A percentile compares a stretch with the other conserved stretches of the same genome.
phyloP scores from a whole-genome alignment of 1,140 invertebrate species.

The Bombus terrestris region DNA sequence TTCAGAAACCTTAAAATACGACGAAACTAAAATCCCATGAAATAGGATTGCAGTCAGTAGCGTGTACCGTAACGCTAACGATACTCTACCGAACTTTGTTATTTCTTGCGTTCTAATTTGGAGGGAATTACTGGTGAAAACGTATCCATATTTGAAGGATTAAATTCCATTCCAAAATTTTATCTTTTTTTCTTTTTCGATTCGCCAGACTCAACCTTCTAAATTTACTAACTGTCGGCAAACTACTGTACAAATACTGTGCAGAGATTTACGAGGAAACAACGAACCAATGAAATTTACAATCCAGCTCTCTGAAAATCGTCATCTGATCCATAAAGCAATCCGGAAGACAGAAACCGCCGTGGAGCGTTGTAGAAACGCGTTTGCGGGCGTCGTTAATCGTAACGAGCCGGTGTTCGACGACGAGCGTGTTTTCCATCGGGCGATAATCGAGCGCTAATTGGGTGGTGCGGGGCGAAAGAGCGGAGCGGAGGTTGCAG shows the following conservation, averaged over 20 bases:
- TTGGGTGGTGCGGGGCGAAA: conserved; percentile 1
- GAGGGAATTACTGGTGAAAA: too few species aligned
- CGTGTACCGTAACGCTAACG: too few species aligned
- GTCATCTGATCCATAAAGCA: neutral
- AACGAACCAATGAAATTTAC: neutral
- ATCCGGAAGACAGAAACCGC: neutral
- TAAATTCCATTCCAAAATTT: too few species aligned
- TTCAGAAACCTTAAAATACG: neutral
- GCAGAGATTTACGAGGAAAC: neutral
- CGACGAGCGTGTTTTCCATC: conserved; percentile 40
- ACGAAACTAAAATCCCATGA: neutral
- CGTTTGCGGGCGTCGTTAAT: neutral
- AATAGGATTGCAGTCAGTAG: neutral
- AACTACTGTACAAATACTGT: neutral
- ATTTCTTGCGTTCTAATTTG: too few species aligned
- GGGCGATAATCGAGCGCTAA: conserved; percentile 59
- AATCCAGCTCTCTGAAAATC: neutral
- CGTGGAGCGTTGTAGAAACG: neutral
- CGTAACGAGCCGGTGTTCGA: conserved; percentile 7
- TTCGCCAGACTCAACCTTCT: too few species aligned
- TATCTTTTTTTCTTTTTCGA: too few species aligned
- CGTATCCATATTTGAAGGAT: too few species aligned
- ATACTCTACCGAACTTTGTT: too few species aligned
- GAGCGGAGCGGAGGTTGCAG: neutral
- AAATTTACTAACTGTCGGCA: neutral